Evolutionary conservation across 2,888 invertebrate genomes (phyloP).

Genomic region (Papilio gigon): DNA sequence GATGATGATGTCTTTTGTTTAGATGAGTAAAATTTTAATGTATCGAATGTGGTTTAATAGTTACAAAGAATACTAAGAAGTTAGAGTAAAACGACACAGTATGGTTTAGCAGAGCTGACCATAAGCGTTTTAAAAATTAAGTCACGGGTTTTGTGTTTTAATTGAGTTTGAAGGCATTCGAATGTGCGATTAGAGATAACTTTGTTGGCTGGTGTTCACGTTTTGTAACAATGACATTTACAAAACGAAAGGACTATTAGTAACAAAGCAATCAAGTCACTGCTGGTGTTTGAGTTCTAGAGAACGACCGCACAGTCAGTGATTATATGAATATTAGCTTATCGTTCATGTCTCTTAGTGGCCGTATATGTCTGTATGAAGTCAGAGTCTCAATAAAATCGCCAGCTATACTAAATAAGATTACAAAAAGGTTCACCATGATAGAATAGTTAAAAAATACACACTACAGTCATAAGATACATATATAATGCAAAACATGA

Average conservation of each 20-base stretch:
- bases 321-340: too few relatives aligned
- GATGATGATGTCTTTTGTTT: too few relatives aligned
- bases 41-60: neutral
- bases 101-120: neutral
- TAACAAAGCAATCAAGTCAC: neutral
- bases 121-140: neutral
- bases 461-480: too few relatives aligned
- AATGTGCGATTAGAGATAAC: slow-evolving; percentile 29
- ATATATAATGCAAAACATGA: too few relatives aligned
- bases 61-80: neutral
- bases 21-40: too few relatives aligned
- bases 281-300: neutral
- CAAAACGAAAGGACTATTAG: neutral
- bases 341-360: neutral
- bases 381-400: too few relatives aligned
- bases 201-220: slow-evolving; percentile 1
- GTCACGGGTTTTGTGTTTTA: neutral
- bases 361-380: too few relatives aligned
- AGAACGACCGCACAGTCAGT: neutral
- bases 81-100: neutral
- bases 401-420: too few relatives aligned
- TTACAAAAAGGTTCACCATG: too few relatives aligned
- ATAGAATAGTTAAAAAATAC: too few relatives aligned
- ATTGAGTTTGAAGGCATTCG: slow-evolving; percentile 17
- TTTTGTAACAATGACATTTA: slow-evolving; percentile 23